Percentiles rank a stretch among this genome's conserved stretches.
Conservation (phyloP, 2,888 invertebrate species). For the Lasioglossum malachurum region DNA sequence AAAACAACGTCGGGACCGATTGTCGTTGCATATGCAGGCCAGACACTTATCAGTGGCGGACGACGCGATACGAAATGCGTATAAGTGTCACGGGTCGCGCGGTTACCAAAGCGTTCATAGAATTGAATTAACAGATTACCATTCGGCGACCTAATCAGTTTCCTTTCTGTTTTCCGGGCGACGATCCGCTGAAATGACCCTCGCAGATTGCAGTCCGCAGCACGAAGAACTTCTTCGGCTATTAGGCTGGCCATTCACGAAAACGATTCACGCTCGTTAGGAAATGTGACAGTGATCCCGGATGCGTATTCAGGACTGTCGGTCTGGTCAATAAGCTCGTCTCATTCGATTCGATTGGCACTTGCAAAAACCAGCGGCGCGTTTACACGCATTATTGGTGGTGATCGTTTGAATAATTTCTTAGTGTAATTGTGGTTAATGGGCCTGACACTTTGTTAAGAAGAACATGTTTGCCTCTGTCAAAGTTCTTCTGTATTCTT, state of each 20-base stretch:
- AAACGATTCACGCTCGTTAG: constrained; percentile 10
- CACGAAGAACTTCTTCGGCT: constrained; percentile 11
- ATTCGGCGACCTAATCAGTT: background rate
- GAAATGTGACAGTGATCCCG: background rate
- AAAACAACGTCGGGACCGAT: background rate
- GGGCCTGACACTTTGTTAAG: background rate
- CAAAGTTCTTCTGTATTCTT: too few relatives aligned
- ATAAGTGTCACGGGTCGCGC: background rate
- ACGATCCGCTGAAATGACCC: background rate
- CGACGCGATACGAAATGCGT: background rate
- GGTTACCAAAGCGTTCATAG: background rate
- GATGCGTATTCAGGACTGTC: background rate
- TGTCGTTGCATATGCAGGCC: constrained; percentile 7
- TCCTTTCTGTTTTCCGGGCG: constrained; percentile 5
- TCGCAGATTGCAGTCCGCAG: background rate
- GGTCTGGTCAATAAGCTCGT: background rate
- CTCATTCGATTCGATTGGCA: background rate
- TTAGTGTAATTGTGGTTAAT: background rate
- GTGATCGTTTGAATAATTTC: background rate
- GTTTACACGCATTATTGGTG: background rate
- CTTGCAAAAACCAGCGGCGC: background rate
- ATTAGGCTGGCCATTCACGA: background rate
- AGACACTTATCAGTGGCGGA: background rate
- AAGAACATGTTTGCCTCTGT: background rate
- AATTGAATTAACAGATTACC: constrained; percentile 1